Percentiles rank a stretch among this genome's conserved stretches.
Conservation (phyloP, 2,797 vertebrate species). For the Setipinna tenuifilis region DNA sequence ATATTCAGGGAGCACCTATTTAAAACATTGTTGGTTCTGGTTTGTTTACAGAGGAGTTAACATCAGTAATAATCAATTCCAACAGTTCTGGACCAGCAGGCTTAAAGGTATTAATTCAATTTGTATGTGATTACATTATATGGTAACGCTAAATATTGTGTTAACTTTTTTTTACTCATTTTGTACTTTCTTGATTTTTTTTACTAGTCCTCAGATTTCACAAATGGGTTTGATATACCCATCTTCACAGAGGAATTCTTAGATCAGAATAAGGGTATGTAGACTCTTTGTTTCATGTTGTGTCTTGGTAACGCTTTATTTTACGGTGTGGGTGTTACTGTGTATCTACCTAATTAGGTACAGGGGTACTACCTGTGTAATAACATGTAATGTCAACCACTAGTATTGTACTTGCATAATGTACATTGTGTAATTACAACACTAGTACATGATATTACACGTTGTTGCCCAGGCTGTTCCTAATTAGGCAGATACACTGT, state of each 20-base stretch:
- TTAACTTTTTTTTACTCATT: background rate
- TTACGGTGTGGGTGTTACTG: too few relatives aligned
- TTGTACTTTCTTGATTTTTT: constrained; percentile 24
- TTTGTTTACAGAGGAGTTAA: constrained; percentile 72
- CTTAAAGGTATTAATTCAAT: constrained; percentile 66
- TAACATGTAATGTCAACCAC: background rate
- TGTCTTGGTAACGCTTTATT: too few relatives aligned
- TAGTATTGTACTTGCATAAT: too few relatives aligned
- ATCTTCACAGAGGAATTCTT: constrained; percentile 99
- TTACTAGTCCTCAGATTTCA: constrained; percentile 76
- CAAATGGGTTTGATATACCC: constrained; percentile 88
- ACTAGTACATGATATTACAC: too few relatives aligned
- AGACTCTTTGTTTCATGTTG: background rate
- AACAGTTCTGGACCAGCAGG: constrained; percentile 66
- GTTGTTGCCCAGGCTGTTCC: too few relatives aligned
- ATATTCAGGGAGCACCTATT: background rate
- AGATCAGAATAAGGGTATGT: constrained; percentile 96
- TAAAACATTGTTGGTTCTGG: background rate
- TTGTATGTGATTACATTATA: background rate
- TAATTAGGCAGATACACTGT: too few relatives aligned
- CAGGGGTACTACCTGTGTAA: background rate
- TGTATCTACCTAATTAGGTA: background rate
- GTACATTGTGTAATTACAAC: too few relatives aligned
- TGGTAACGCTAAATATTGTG: background rate
- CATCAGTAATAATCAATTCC: constrained; percentile 73